Percentiles rank a stretch among this genome's conserved stretches.
These are phyloP conservation scores for Xiphydria camelus DNA, from an alignment of 2,888 invertebrate species.

Conservation along the genomic window DNA sequence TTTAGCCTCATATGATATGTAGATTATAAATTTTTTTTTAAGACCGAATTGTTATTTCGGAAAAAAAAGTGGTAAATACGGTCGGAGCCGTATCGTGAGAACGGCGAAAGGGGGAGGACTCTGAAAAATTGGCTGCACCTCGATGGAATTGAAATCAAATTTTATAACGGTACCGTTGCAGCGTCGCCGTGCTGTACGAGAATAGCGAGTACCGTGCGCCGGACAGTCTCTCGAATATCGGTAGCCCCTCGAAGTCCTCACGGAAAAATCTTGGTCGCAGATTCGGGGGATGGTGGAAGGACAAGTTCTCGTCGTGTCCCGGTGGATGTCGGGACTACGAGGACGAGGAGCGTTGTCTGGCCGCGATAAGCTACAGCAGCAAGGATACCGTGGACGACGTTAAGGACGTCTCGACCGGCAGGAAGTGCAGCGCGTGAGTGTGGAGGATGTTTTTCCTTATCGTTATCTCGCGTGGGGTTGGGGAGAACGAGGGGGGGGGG, in stretches of 20 bases:
- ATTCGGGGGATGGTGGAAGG: constrained; percentile 32
- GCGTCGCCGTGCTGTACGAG: constrained; percentile 39
- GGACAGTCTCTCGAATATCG: no score
- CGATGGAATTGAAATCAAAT: neutral
- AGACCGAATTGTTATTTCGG: no score
- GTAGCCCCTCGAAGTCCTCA: constrained; percentile 17
- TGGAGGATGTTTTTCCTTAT: neutral
- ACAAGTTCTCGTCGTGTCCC: constrained; percentile 29
- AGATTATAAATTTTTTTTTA: no score
- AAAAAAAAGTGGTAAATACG: no score
- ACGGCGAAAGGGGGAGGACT: no score
- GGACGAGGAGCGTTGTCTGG: constrained; percentile 44
- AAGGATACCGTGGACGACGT: constrained; percentile 30
- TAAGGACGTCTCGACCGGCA: constrained; percentile 19
- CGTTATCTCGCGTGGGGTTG: no score
- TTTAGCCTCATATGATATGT: no score
- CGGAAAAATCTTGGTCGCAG: constrained; percentile 23
- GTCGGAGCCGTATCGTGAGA: no score
- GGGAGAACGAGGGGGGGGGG: no score
- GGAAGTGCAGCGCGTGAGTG: constrained; percentile 26
- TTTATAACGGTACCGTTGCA: constrained; percentile 8
- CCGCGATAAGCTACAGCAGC: constrained; percentile 41
- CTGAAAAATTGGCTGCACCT: neutral
- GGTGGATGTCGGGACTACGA: constrained; percentile 26
- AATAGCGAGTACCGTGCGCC: constrained; percentile 34